Conservation (phyloP, 2,797 vertebrate genomes). For the Garrulus glandarius region DNA sequence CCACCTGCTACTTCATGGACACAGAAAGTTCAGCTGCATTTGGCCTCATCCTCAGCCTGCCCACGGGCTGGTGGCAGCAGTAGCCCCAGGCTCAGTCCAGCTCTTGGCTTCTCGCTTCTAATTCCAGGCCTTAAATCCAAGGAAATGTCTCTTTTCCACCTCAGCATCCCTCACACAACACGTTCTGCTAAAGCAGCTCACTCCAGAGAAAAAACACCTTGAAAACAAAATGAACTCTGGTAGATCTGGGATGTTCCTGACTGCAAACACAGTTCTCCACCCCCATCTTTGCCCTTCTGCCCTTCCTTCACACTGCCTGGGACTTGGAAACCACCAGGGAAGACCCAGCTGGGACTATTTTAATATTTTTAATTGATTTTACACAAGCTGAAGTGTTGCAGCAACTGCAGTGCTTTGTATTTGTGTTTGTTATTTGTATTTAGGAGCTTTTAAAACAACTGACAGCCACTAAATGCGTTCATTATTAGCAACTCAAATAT, state of each 20-base stretch:
- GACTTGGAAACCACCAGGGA: not conserved
- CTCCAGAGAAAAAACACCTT: not conserved
- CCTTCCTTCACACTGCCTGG: not conserved
- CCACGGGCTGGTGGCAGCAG: fast-evolving
- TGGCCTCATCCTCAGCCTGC: not conserved
- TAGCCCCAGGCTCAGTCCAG: not conserved
- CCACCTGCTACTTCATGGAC: fast-evolving
- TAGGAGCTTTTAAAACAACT: not conserved
- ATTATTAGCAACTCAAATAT: not conserved
- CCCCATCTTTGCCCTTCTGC: not conserved
- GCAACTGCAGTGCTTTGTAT: not conserved
- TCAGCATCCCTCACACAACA: not conserved
- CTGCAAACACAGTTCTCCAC: not conserved
- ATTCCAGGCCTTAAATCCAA: not conserved
- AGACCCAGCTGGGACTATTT: not conserved
- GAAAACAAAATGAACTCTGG: not conserved
- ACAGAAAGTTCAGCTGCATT: not conserved
- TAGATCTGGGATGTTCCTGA: fast-evolving
- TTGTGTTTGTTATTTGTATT: not conserved
- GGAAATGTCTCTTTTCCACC: not conserved
- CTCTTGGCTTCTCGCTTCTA: not conserved
- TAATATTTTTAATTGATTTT: not conserved
- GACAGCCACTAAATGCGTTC: not conserved
- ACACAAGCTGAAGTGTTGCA: not conserved
- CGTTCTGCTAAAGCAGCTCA: not conserved